phyloP scores from a whole-genome alignment of 2,113 vertebrate species.

The Variabilichromis moorii region DNA sequence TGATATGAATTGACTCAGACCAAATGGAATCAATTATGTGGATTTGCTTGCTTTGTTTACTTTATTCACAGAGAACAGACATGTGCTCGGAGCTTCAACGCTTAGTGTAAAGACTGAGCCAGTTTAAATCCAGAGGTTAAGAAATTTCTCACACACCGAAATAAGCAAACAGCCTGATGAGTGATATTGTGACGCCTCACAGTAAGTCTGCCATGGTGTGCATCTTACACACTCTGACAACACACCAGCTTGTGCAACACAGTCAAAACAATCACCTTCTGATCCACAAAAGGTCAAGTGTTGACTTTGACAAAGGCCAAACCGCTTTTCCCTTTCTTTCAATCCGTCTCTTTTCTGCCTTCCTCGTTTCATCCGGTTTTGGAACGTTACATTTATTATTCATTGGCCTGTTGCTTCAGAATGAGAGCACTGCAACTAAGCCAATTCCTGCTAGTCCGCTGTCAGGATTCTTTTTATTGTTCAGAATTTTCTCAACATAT shows the following conservation, averaged over 20 bases:
- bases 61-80: constrained; percentile 11
- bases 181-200: constrained; percentile 16
- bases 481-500: background rate
- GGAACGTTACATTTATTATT: background rate
- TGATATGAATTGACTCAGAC: constrained; percentile 33
- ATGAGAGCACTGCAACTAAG: background rate
- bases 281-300: constrained; percentile 58
- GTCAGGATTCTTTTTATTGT: background rate
- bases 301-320: constrained; percentile 72
- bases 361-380: background rate
- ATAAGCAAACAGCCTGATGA: constrained; percentile 26
- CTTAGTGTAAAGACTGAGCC: background rate
- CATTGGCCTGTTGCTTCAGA: background rate
- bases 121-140: constrained; percentile 32
- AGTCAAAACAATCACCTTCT: constrained; percentile 31
- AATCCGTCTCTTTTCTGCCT: background rate
- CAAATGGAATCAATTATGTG: constrained; percentile 41
- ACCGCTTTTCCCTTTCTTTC: constrained; percentile 7
- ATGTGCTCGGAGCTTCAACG: background rate
- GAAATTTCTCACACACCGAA: constrained; percentile 27
- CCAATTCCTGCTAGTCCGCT: background rate
- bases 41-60: constrained; percentile 31
- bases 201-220: constrained; percentile 15
- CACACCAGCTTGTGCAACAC: constrained; percentile 27
- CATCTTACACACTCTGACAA: constrained; percentile 27